Evolutionary conservation across 2,888 invertebrate genomes (phyloP).

Genomic region (Melieria omissa): DNA sequence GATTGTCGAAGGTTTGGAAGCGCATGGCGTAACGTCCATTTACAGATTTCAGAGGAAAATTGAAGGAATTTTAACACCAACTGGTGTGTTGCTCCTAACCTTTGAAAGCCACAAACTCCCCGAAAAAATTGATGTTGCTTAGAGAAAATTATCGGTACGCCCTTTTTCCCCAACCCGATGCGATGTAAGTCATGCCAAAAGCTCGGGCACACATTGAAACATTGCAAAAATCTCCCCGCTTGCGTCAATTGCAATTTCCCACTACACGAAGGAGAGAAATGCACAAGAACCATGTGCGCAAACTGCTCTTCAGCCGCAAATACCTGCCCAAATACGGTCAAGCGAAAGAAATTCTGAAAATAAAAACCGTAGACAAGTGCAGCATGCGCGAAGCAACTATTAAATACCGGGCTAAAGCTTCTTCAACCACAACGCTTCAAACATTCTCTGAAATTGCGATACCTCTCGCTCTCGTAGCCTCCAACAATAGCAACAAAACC

Average conservation of each 20-base stretch:
- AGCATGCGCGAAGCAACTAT: background rate
- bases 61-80: background rate
- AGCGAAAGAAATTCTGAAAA: slow-evolving; percentile 21
- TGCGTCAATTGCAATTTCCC: too few relatives aligned
- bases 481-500: too few relatives aligned
- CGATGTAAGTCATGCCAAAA: background rate
- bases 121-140: background rate
- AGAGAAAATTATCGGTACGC: slow-evolving; percentile 7
- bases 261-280: too few relatives aligned
- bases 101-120: background rate
- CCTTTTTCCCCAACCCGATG: background rate
- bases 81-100: background rate
- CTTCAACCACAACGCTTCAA: too few relatives aligned
- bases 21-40: background rate
- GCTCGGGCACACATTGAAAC: too few relatives aligned
- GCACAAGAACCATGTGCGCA: slow-evolving; percentile 12
- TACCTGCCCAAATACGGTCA: slow-evolving; percentile 20
- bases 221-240: too few relatives aligned
- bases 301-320: slow-evolving; percentile 13
- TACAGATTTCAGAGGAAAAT: background rate
- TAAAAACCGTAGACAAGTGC: slow-evolving; percentile 24
- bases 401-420: too few relatives aligned
- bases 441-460: too few relatives aligned
- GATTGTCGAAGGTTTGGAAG: background rate
- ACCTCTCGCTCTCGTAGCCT: too few relatives aligned